These are phyloP conservation scores for Zaprionus lachaisei DNA, from an alignment of 1,140 invertebrate genomes.

Conservation along the genomic window DNA sequence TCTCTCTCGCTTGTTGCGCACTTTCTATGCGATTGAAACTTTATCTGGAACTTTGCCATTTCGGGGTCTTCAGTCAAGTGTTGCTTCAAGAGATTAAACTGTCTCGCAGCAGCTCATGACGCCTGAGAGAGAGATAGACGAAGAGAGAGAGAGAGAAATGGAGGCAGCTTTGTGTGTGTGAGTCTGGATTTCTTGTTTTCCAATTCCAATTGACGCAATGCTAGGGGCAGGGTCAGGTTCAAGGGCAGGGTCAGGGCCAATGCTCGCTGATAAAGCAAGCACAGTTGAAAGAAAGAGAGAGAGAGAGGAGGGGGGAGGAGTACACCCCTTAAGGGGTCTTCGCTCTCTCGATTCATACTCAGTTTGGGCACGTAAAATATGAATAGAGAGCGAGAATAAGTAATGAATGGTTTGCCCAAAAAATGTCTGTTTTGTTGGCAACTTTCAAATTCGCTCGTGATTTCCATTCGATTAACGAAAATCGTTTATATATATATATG, in stretches of 20 bases:
- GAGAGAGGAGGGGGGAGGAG: not conserved
- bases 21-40: not conserved
- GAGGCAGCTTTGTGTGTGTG: not conserved
- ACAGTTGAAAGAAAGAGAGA: not conserved
- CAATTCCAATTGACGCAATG: constrained; percentile 1
- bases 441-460: not conserved
- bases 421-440: not conserved
- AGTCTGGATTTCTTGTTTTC: not conserved
- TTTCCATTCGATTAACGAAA: constrained; percentile 7
- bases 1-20: constrained; percentile 15
- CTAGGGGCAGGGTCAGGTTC: not conserved
- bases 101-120: constrained; percentile 11
- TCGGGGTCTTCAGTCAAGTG: constrained; percentile 15
- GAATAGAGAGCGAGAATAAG: not conserved
- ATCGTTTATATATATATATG: not conserved
- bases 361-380: constrained; percentile 10
- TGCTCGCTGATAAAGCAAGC: not conserved
- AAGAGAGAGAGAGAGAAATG: not conserved
- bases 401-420: not conserved
- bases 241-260: not conserved
- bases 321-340: not conserved
- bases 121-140: not conserved
- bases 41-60: constrained; percentile 2
- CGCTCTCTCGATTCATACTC: constrained; percentile 2
- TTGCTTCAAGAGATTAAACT: constrained; percentile 10